Evolutionary conservation across 2,888 invertebrate species (phyloP).

Genomic region (Cetonia aurata): DNA sequence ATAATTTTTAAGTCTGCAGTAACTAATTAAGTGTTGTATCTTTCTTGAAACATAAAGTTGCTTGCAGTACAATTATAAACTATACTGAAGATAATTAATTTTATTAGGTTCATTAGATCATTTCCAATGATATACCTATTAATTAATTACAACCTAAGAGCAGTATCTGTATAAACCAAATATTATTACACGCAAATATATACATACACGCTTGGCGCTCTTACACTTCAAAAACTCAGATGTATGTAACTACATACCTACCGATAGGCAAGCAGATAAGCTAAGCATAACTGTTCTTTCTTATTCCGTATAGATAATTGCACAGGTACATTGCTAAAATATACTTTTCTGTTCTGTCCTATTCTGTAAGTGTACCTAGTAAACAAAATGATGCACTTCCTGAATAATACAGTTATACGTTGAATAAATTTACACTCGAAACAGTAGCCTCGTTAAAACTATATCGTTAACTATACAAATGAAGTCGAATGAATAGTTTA

Average conservation of each 20-base stretch:
- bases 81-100: slow-evolving; percentile 23
- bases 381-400: no score
- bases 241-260: not conserved
- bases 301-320: no score
- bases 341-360: not conserved
- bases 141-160: slow-evolving; percentile 25
- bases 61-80: slow-evolving; percentile 9
- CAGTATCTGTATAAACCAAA: slow-evolving; percentile 12
- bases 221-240: slow-evolving; percentile 20
- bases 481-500: no score
- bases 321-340: no score
- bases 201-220: not conserved
- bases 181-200: slow-evolving; percentile 33
- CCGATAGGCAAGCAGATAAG: not conserved
- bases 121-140: slow-evolving; percentile 11
- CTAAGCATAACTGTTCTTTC: no score
- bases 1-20: no score
- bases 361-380: not conserved
- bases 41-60: no score
- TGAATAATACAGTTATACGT: no score
- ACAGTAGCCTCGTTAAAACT: no score
- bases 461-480: no score
- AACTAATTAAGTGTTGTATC: no score
- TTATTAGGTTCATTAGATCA: slow-evolving; percentile 23
- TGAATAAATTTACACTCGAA: no score